A percentile compares a stretch with the other conserved stretches of the same genome.
Conservation (phyloP, 2,113 vertebrate genomes). For the Centropus bengalensis region DNA sequence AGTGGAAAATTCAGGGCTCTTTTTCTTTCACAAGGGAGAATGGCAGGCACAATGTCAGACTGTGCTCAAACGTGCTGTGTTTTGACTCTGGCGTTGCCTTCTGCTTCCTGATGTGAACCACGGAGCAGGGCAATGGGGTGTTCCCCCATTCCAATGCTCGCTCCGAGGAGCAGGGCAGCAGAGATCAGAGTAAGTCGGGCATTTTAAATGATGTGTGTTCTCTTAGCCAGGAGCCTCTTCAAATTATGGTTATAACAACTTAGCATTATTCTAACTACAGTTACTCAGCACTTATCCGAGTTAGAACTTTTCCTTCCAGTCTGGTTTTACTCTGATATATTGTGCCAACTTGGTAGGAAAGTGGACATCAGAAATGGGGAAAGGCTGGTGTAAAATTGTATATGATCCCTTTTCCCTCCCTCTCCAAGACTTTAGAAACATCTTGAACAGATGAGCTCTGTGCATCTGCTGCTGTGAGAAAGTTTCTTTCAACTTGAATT, state of each 20-base stretch:
- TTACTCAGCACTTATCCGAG: neutral
- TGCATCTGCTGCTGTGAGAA: slow-evolving; percentile 54
- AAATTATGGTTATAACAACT: neutral
- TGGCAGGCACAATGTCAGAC: neutral
- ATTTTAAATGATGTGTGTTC: neutral
- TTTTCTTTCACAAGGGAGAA: neutral
- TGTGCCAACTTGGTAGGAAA: neutral
- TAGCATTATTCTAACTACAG: neutral
- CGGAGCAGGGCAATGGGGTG: neutral
- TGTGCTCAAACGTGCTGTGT: neutral
- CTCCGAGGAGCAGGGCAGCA: neutral
- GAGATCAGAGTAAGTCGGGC: neutral
- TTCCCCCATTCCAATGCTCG: neutral
- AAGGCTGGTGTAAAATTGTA: neutral
- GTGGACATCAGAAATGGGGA: neutral
- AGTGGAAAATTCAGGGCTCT: neutral
- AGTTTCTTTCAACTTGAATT: slow-evolving; percentile 55
- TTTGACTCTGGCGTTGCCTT: neutral
- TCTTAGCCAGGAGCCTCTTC: neutral
- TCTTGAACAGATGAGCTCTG: slow-evolving; percentile 49
- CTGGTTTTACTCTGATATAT: neutral
- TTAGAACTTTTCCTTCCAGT: neutral
- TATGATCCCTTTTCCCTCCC: neutral
- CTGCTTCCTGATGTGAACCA: neutral
- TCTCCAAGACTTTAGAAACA: neutral